phyloP scores from a whole-genome alignment of 2,113 vertebrate genomes.

The Gobiocypris rarus region DNA sequence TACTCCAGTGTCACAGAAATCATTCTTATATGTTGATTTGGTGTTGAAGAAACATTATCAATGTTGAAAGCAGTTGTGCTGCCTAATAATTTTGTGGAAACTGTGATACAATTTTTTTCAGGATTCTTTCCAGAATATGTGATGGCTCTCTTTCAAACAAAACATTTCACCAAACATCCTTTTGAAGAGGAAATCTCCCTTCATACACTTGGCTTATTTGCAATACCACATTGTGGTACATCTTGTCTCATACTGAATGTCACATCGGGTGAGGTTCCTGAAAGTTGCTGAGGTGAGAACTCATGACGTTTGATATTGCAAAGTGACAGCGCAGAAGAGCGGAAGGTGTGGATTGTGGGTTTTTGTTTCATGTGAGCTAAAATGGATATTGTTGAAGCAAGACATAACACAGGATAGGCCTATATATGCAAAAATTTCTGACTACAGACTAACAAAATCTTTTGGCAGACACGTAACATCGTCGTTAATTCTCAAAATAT shows the following conservation, averaged over 20 bases:
- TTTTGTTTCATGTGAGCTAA: background rate
- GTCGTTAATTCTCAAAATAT: background rate
- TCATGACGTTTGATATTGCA: background rate
- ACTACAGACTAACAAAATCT: no score
- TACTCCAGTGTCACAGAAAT: background rate
- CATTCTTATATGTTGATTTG: background rate
- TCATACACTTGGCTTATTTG: constrained; percentile 1
- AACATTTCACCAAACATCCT: background rate
- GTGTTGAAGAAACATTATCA: background rate
- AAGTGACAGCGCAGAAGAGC: background rate
- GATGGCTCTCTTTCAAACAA: background rate
- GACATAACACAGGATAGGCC: background rate
- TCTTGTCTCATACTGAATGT: background rate
- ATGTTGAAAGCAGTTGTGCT: no score
- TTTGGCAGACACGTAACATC: background rate
- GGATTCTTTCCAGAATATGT: background rate
- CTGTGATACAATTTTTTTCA: no score
- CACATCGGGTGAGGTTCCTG: background rate
- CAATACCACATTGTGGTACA: constrained; percentile 3
- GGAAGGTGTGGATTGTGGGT: background rate
- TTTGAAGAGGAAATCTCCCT: background rate
- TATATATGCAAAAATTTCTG: background rate
- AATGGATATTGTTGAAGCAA: background rate
- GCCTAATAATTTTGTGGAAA: no score
- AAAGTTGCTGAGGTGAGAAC: background rate